Percentiles rank a stretch among this genome's conserved stretches.
These are phyloP conservation scores for Cerceris ruficornis DNA, from an alignment of 2,888 invertebrate genomes.

Conservation along the genomic window DNA sequence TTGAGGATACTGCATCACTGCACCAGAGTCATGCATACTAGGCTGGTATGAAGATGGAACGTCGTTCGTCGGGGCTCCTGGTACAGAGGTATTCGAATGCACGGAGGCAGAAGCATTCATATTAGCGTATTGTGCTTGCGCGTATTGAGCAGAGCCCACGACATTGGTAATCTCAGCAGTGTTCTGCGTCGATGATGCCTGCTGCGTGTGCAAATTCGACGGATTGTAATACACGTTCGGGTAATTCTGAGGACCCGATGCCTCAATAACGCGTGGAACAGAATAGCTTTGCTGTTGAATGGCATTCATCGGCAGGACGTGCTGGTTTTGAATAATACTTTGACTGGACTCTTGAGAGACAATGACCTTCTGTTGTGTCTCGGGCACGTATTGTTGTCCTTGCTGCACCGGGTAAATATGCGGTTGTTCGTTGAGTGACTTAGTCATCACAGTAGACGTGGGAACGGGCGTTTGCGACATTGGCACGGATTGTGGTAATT, in stretches of 20 bases:
- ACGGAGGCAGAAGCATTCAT: constrained; percentile 35
- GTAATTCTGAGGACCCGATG: constrained; percentile 48
- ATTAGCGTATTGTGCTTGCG: constrained; percentile 57
- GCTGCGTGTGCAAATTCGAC: constrained; percentile 40
- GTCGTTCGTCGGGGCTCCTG: constrained; percentile 33
- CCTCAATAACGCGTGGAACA: constrained; percentile 37
- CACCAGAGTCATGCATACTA: constrained; percentile 26
- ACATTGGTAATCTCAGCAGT: constrained; percentile 28
- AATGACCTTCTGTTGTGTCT: constrained; percentile 33
- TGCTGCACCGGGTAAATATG: constrained; percentile 40
- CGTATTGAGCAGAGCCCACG: constrained; percentile 51
- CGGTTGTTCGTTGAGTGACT: constrained; percentile 22
- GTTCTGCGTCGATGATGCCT: constrained; percentile 15
- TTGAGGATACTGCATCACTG: constrained; percentile 47
- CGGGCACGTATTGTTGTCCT: constrained; percentile 47
- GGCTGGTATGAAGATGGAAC: constrained; percentile 36
- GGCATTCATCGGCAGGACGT: constrained; percentile 27
- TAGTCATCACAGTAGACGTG: constrained; percentile 10
- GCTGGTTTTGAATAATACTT: constrained; percentile 27
- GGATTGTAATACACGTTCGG: constrained; percentile 44
- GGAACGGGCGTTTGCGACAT: constrained; percentile 29
- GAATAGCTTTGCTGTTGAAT: constrained; percentile 46
- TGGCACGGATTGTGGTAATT: constrained; percentile 28
- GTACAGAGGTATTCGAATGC: constrained; percentile 29
- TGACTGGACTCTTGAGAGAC: constrained; percentile 27